phyloP scores from a whole-genome alignment of 2,797 vertebrate species.

The Netta rufina region DNA sequence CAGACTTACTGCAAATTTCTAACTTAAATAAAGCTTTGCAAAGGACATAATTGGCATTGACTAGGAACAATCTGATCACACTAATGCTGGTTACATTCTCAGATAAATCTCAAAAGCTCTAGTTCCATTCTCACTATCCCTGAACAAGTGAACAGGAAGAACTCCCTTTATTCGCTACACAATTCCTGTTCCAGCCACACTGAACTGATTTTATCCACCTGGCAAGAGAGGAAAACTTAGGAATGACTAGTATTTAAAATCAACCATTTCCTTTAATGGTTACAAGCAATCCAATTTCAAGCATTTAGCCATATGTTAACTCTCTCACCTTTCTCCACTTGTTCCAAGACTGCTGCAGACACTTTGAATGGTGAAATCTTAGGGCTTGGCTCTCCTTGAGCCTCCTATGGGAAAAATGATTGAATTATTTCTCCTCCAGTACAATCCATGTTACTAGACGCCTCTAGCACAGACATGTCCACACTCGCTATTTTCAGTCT shows the following conservation, averaged over 20 bases:
- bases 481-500: not conserved
- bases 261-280: not conserved
- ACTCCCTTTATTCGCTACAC: not conserved
- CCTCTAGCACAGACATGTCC: not conserved
- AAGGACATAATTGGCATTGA: not conserved
- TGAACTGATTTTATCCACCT: not conserved
- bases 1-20: not conserved
- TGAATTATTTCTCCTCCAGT: not conserved
- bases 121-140: not conserved
- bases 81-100: not conserved
- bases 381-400: conserved; percentile 73
- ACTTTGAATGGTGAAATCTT: conserved; percentile 63
- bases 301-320: not conserved
- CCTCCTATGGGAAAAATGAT: conserved; percentile 74
- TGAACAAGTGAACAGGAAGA: not conserved
- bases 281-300: not conserved
- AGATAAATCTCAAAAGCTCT: not conserved
- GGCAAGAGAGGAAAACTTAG: not conserved
- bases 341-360: conserved; percentile 77
- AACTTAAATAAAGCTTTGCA: not conserved
- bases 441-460: not conserved
- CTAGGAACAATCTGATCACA: not conserved
- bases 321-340: conserved; percentile 87
- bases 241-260: not conserved
- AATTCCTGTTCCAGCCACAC: not conserved